These are phyloP conservation scores for Vandiemenella viatica DNA, from an alignment of 2,888 invertebrate genomes.

Conservation along the genomic window DNA sequence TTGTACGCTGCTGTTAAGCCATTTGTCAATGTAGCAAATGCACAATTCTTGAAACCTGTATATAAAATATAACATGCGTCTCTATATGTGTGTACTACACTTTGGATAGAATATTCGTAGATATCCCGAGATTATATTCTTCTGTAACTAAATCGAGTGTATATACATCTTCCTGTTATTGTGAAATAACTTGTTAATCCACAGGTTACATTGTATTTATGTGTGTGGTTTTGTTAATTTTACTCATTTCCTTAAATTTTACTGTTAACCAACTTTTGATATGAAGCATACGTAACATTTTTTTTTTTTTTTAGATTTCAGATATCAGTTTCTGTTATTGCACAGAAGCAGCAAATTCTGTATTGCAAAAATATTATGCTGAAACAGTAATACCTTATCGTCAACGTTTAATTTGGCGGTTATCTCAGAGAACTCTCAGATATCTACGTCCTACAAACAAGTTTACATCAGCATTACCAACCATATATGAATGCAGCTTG, in stretches of 20 bases:
- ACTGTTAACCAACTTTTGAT: not conserved
- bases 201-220: not conserved
- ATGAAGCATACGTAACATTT: slow-evolving; percentile 7
- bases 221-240: not conserved
- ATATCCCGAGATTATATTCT: too few species aligned
- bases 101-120: too few species aligned
- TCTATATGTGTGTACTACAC: too few species aligned
- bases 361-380: slow-evolving; percentile 56
- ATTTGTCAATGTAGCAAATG: too few species aligned
- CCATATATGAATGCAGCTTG: slow-evolving; percentile 62
- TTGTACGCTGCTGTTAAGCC: too few species aligned
- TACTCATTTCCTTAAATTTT: not conserved
- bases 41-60: too few species aligned
- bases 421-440: slow-evolving; percentile 57
- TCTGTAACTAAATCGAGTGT: too few species aligned
- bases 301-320: slow-evolving; percentile 38
- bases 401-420: slow-evolving; percentile 62
- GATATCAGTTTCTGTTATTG: slow-evolving; percentile 47
- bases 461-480: slow-evolving; percentile 53
- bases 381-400: slow-evolving; percentile 48
- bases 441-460: slow-evolving; percentile 59
- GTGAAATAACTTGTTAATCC: not conserved
- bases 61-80: too few species aligned
- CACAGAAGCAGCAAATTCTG: slow-evolving; percentile 44
- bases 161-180: too few species aligned